phyloP scores from a whole-genome alignment of 2,797 vertebrate genomes.

The Pitangus sulphuratus region DNA sequence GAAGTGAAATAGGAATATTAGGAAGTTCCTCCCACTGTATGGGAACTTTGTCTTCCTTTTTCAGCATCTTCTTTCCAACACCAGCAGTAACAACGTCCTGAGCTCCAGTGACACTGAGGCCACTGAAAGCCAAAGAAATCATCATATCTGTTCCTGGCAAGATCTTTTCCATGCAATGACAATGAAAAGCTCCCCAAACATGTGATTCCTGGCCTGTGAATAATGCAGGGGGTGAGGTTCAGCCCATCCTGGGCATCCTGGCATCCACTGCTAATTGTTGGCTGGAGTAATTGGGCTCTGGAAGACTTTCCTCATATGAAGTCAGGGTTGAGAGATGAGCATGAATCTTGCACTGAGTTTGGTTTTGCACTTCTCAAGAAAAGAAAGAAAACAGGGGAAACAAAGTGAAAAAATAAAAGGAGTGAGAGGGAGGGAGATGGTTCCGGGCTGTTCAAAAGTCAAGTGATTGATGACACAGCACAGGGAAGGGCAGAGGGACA shows the following conservation, averaged over 20 bases:
- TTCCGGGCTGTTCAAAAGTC: not conserved
- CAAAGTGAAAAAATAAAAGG: fast-evolving
- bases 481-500: not conserved
- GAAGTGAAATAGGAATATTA: not conserved
- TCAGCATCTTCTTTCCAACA: not conserved
- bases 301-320: not conserved
- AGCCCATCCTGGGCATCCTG: not conserved
- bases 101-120: not conserved
- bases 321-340: not conserved
- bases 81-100: not conserved
- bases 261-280: not conserved
- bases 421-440: not conserved
- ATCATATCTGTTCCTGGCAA: fast-evolving
- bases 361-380: not conserved
- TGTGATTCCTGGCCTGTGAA: not conserved
- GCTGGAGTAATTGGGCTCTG: not conserved
- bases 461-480: not conserved
- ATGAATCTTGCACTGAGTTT: not conserved
- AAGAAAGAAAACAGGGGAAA: fast-evolving
- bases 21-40: not conserved
- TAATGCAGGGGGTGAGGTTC: not conserved
- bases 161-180: fast-evolving
- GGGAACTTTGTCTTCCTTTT: not conserved
- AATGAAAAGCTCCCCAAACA: not conserved
- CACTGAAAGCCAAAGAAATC: not conserved